Percentiles rank a stretch among this genome's conserved stretches.
Conservation (phyloP, 2,888 invertebrate species). For the Lasius platythorax region DNA sequence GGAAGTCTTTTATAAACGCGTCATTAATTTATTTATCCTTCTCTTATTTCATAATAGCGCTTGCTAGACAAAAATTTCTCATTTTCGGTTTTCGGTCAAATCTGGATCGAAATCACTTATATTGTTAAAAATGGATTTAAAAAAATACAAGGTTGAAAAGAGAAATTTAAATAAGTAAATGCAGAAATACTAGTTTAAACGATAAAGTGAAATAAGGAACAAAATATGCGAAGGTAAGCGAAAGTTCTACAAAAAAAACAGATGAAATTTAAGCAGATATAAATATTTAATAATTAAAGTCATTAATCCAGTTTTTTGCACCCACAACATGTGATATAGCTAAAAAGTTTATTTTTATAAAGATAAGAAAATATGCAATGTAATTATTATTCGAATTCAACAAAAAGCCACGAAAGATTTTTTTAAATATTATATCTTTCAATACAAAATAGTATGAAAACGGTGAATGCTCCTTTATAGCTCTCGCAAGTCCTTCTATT, state of each 20-base stretch:
- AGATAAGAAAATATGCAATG: background rate
- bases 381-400: background rate
- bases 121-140: background rate
- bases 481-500: background rate
- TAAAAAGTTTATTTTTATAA: background rate
- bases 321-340: background rate
- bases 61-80: background rate
- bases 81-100: background rate
- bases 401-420: background rate
- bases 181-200: background rate
- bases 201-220: background rate
- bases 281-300: slow-evolving; percentile 5
- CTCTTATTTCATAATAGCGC: background rate
- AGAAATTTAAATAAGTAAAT: slow-evolving; percentile 3
- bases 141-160: background rate
- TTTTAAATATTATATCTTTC: background rate
- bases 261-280: background rate
- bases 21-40: background rate
- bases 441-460: background rate
- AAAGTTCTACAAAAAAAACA: background rate
- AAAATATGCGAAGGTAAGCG: background rate
- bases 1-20: background rate
- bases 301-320: background rate
- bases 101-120: background rate
- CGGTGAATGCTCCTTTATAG: too few species aligned